These are phyloP conservation scores for Neopipo cinnamomea DNA, from an alignment of 2,113 vertebrate genomes.

Conservation along the genomic window DNA sequence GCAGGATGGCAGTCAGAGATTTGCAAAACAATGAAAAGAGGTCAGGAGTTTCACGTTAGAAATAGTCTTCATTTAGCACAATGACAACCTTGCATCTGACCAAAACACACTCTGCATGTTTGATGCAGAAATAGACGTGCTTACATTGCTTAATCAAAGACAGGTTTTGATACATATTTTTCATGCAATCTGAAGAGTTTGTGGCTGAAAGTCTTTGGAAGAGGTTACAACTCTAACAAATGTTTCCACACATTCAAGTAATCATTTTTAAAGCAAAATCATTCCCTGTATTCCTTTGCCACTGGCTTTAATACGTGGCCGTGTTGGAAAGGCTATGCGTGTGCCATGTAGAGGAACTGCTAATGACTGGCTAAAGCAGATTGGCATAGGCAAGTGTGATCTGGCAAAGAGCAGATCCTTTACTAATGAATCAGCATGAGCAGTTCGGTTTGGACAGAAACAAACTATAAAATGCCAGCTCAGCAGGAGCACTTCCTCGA, in stretches of 20 bases:
- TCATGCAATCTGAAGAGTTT: neutral
- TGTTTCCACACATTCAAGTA: neutral
- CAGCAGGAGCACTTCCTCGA: conserved; percentile 43
- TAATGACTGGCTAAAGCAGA: neutral
- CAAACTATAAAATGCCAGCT: conserved; percentile 31
- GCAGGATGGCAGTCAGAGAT: neutral
- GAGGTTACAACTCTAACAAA: neutral
- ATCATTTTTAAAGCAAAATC: neutral
- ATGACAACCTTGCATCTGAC: neutral
- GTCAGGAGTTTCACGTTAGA: neutral
- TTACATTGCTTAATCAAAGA: neutral
- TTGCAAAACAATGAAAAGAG: neutral
- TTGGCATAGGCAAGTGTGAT: neutral
- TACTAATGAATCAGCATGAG: neutral
- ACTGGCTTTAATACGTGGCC: neutral
- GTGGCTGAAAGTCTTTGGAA: neutral
- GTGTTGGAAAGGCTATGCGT: neutral
- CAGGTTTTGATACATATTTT: neutral
- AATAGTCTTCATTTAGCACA: neutral
- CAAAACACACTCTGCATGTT: neutral
- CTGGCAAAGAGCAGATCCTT: neutral
- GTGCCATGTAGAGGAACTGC: neutral
- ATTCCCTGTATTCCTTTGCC: neutral
- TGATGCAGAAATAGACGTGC: neutral
- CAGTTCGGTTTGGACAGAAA: neutral